Evolutionary conservation across 2,888 invertebrate genomes (phyloP).

Genomic region (Limnephilus marmoratus): DNA sequence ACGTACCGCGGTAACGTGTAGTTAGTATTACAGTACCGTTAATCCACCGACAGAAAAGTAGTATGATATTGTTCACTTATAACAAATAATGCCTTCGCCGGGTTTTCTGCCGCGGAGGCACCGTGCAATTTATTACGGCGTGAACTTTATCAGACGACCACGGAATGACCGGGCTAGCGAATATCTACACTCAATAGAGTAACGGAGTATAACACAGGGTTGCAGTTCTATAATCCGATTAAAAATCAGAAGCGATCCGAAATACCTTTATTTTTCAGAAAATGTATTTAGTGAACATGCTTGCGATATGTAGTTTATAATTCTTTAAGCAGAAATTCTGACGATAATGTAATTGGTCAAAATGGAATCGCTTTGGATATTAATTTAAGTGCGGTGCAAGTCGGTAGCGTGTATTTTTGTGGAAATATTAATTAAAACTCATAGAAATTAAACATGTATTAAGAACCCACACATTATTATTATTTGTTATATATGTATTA

Average conservation of each 20-base stretch:
- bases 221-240: background rate
- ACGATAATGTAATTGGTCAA: too few relatives aligned
- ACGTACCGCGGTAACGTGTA: background rate
- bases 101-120: slow-evolving; percentile 18
- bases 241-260: background rate
- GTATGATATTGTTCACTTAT: slow-evolving; percentile 16
- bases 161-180: slow-evolving; percentile 39
- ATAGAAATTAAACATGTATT: too few relatives aligned
- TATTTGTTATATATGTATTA: too few relatives aligned
- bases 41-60: slow-evolving; percentile 12
- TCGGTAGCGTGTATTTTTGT: too few relatives aligned
- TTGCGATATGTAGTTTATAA: background rate
- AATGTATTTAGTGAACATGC: background rate
- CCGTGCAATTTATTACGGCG: slow-evolving; percentile 57
- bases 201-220: background rate
- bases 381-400: too few relatives aligned
- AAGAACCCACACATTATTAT: too few relatives aligned
- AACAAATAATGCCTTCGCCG: slow-evolving; percentile 5
- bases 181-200: background rate
- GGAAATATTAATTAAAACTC: too few relatives aligned
- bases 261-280: background rate
- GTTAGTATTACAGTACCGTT: slow-evolving; percentile 2
- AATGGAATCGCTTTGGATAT: too few relatives aligned
- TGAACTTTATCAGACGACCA: slow-evolving; percentile 38
- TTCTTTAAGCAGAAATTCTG: too few relatives aligned